Conservation (phyloP, 1,140 invertebrate genomes). For the Lasioglossum albipes region DNA sequence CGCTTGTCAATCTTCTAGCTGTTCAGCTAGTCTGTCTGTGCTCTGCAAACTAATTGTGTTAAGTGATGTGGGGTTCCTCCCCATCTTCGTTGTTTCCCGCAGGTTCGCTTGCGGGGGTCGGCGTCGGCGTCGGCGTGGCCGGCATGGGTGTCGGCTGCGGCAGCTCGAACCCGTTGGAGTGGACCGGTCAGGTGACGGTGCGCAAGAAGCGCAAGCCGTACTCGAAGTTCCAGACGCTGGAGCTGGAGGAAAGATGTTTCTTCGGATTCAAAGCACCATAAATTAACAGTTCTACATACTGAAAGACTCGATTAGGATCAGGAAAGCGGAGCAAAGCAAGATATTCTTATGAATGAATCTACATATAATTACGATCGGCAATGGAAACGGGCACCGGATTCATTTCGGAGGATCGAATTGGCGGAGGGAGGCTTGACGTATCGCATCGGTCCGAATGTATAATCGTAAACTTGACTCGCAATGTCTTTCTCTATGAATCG, state of each 20-base stretch:
- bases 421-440: background rate
- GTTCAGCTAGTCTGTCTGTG: conserved; percentile 54
- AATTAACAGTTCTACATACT: no score
- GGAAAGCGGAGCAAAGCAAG: no score
- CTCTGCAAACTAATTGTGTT: conserved; percentile 82
- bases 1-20: conserved; percentile 34
- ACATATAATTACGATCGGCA: background rate
- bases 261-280: no score
- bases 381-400: background rate
- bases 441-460: background rate
- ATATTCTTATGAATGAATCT: background rate
- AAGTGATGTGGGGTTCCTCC: conserved; percentile 84
- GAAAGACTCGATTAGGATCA: no score
- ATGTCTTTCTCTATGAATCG: background rate
- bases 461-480: background rate
- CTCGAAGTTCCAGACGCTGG: conserved; percentile 96
- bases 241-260: no score
- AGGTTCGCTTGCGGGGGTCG: conserved; percentile 84
- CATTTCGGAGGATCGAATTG: background rate
- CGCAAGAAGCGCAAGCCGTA: conserved; percentile 98
- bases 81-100: conserved; percentile 81
- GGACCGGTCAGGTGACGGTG: conserved; percentile 95
- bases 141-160: conserved; percentile 83
- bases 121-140: conserved; percentile 84
- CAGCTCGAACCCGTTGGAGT: conserved; percentile 91